Evolutionary conservation across 1,140 invertebrate genomes (phyloP), one percentile per base, ranked within the genome.

Genomic region (Triops longicaudatus): DNA sequence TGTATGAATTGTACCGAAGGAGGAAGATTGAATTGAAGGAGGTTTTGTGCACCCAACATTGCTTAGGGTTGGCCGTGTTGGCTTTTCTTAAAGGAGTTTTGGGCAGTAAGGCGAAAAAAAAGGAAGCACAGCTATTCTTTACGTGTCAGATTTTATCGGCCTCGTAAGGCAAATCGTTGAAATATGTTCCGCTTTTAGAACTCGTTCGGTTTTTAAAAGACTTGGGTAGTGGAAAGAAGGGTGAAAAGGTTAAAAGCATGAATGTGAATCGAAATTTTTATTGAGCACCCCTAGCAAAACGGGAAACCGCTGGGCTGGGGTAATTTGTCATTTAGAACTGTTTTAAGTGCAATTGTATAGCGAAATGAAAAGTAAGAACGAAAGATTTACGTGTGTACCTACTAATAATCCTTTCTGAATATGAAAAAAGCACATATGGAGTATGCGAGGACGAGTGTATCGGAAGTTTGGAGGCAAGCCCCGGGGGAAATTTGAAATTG

Each of bases 91-190:
- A 63, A 22, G 50, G 17, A 22, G 14, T 63, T 63, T 63, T 63
- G 50, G 50, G 14, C 17, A 63, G 31, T 37, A 63, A 22, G 50
- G 50, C 14, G 22, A 22, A 63, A 63, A 63, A 63, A 63, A 63
- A 63, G n/a, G 50, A 14, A 22, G 12, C 50, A 63, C 3, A 63
- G 22, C 50, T 63, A 63, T 63, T 63, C 50, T 63, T 63, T 6
- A 63, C 22, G 50, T 63, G 50, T 63, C 50, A 63, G 50, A 22
- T 63, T 63, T 63, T 63, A 63, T 63, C 50, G 50, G 50, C 17
- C 50, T 63, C 50, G 50, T 63, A 63, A 63, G 50, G 50, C 17
- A 63, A 63, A 63, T 63, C 50, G 50, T 63, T 63, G 50, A 63
- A 63, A 63, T 63, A 63, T 22, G 50, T 63, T 63, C 22, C 50